Evolutionary conservation across 1,140 invertebrate genomes (phyloP), one percentile per base, ranked within the genome.

Genomic region (Hydropsyche tenuis): DNA sequence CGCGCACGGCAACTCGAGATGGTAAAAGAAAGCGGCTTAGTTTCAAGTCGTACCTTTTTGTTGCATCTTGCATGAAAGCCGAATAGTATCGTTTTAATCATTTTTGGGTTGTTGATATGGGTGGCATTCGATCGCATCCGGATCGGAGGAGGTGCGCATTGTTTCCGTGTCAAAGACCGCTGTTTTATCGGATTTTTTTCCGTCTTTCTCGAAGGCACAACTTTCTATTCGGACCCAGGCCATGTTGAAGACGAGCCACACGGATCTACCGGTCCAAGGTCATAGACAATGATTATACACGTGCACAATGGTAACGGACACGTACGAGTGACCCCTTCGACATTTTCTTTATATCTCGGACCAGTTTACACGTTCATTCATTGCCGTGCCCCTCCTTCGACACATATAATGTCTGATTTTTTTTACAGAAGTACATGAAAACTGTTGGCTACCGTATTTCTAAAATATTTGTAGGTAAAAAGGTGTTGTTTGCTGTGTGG

Each of bases 231-330:
- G 27, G 45, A 37, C 43, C 45, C 37, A 68, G 45, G 65, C 18
- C 1, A 25, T 46, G 20, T 37, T 37, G 30, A 9, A 37, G 30
- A 37, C 30, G 30, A 20, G 22, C 18, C 65, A 68, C 65, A 68
- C 65, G 65, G 65, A 68, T 68, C 65, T 68, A 68, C 65, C 42
- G 65, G 45, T 68, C 65, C 65, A 68, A 68, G 65, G 65, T 68
- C 65, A 68, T 48, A 37, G 30, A 37, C 30, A n/a, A 22, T 66
- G 65, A 45, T 68, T 48, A 68, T 45, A 66, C 63, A 66, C 63
- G 63, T 66, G 63, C 23, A 68, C 42, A 68, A 68, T 25, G 27
- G 23, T 68, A 48, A 68, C 45, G 65, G 45, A 68, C 22, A 48
- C 65, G 30, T 37, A 37, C 30, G 30, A 37, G 30, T 37, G 30